Evolutionary conservation across 2,113 vertebrate species (phyloP).

Genomic region (Cyprinus carpio): DNA sequence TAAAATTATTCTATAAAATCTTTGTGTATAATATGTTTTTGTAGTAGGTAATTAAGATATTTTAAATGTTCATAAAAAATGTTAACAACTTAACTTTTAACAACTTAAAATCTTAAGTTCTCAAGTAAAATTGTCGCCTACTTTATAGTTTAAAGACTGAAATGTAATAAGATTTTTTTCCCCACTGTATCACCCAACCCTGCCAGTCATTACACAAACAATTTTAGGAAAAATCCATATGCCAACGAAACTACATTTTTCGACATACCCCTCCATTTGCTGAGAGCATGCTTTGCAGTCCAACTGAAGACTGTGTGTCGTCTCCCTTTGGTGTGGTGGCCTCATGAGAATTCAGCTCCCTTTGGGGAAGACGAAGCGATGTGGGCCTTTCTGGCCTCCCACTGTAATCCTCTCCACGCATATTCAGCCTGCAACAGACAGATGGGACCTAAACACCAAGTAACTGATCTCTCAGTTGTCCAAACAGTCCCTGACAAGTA

Average conservation of each 20-base stretch:
- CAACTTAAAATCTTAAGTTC: background rate
- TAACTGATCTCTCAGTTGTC: background rate
- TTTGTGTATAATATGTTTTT: too few relatives aligned
- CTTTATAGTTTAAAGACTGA: too few relatives aligned
- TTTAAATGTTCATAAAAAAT: too few relatives aligned
- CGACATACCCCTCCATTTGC: conserved; percentile 60
- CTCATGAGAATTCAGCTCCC: conserved; percentile 63
- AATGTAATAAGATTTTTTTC: too few relatives aligned
- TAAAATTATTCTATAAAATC: too few relatives aligned
- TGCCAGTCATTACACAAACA: background rate
- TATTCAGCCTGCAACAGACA: conserved; percentile 58
- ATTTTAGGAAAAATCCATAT: background rate
- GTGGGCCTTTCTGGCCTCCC: conserved; percentile 63
- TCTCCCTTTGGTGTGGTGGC: conserved; percentile 68
- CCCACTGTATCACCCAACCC: background rate
- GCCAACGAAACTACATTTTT: background rate
- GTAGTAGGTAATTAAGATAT: too few relatives aligned
- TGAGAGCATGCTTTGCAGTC: conserved; percentile 55
- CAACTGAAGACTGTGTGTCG: conserved; percentile 58
- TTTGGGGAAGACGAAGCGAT: conserved; percentile 63
- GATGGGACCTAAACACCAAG: conserved; percentile 7
- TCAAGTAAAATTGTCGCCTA: too few relatives aligned
- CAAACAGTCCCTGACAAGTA: background rate
- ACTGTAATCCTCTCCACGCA: conserved; percentile 64
- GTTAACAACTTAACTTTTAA: too few relatives aligned